Base-by-base conservation (phyloP, 2,888 invertebrate genomes). In the Xestoiulus laeticollis region DNA sequence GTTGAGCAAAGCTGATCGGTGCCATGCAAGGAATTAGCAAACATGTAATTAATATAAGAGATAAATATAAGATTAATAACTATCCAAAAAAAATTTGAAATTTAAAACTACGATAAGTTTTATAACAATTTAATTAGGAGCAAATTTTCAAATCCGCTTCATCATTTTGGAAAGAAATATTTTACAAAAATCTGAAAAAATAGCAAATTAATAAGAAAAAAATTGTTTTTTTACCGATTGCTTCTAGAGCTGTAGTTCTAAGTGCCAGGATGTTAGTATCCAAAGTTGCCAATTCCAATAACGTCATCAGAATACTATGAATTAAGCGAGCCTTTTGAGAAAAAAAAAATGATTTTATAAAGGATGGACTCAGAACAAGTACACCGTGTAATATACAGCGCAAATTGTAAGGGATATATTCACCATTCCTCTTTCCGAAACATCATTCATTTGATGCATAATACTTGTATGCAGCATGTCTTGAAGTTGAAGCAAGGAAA, bases 281-380 rank as follows among this genome's bases (percentile, higher is more conserved):
- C n/a, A 87, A 44, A 33, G 87, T 87, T 68, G 87, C 87, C 26
- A 87, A 68, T n/a, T 87, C 87, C n/a, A 68, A 68, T 16, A 87
- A 68, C 16, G 87, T 87, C 87, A 87, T 87, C 33, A 87, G 26
- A 78, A 87, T 87, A 68, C 87, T 87, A n/a, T 87, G 87, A 78
- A 87, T 87, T 19, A 87, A 68, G n/a, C 87, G 59, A 38, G 87
- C 78, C 87, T 87, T 86, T 19, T 38, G 38, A 38, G 83, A 33
- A 38, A 10, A 85, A 14, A 26, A 22, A 3, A 19, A 32, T 26
- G 22, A 32, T 1, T 12, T 8, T 30, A 48, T 44, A 48, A 86
- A 8, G 22, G 10, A 30, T 6, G 6, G 16, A 4, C 19, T 30
- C 26, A 53, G 14, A 8, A 44, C n/a, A 38, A 86, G 33, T 16